Evolutionary conservation across 2,113 vertebrate genomes (phyloP).

Genomic region (Phylloscopus trochiloides): DNA sequence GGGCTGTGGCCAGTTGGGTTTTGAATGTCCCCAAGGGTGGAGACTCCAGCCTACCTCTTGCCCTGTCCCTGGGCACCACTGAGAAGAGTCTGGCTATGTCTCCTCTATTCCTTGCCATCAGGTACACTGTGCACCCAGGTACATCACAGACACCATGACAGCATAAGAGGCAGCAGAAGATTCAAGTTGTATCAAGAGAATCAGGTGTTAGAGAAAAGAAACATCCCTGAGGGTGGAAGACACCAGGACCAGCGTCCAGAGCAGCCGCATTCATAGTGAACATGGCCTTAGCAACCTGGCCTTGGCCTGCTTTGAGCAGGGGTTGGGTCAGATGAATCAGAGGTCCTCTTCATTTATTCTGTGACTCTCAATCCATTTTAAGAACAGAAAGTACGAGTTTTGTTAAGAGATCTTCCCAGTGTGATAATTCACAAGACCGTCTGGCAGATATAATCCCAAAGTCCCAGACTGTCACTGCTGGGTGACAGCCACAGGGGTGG

Average conservation of each 20-base stretch:
- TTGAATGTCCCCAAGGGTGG: neutral
- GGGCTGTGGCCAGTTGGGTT: neutral
- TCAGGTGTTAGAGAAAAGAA: neutral
- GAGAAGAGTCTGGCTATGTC: neutral
- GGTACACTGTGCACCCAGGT: neutral
- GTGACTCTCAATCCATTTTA: neutral
- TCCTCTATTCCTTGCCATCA: neutral
- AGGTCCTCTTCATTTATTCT: neutral
- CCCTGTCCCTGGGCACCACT: neutral
- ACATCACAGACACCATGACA: rapidly evolving
- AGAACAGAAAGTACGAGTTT: neutral
- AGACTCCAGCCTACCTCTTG: neutral
- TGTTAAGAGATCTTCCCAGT: neutral
- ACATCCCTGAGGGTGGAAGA: neutral
- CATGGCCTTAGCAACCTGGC: neutral
- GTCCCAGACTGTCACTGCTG: neutral
- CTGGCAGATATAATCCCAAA: no score
- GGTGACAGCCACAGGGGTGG: neutral
- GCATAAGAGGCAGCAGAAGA: neutral
- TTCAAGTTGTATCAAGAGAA: neutral
- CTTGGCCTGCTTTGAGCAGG: neutral
- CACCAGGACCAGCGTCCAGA: rapidly evolving
- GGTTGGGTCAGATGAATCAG: neutral
- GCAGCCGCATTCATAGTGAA: neutral
- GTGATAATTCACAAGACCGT: rapidly evolving